These are phyloP conservation scores for Brenthis ino DNA, from an alignment of 2,888 invertebrate genomes.

Conservation along the genomic window DNA sequence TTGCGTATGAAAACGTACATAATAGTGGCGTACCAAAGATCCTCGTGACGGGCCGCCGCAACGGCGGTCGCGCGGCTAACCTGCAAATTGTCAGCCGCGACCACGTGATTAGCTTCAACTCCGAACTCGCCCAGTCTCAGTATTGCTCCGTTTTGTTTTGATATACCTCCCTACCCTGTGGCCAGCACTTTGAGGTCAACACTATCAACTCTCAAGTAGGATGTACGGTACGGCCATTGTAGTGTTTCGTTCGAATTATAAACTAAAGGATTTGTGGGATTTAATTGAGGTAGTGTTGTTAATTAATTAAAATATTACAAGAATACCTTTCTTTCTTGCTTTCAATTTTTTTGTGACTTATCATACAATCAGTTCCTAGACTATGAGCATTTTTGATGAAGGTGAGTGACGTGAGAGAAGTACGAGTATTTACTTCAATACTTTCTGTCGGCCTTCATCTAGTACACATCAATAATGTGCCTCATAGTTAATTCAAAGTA, in stretches of 20 bases:
- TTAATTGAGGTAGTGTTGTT: not conserved
- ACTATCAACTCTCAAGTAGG: constrained; percentile 41
- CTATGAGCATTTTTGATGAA: too few species aligned
- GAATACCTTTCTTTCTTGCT: too few species aligned
- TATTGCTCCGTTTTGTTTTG: constrained; percentile 41
- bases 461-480: too few species aligned
- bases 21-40: constrained; percentile 43
- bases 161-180: constrained; percentile 42
- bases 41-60: constrained; percentile 42
- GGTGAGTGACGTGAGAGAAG: too few species aligned
- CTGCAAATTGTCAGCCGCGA: constrained; percentile 59
- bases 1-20: constrained; percentile 34
- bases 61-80: constrained; percentile 58
- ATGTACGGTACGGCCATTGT: constrained; percentile 20
- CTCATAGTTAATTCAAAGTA: too few species aligned
- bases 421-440: too few species aligned
- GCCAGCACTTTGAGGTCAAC: constrained; percentile 44
- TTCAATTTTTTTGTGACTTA: too few species aligned
- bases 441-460: too few species aligned
- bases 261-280: constrained; percentile 31
- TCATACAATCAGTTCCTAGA: too few species aligned
- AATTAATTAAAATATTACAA: constrained; percentile 5
- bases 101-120: constrained; percentile 61
- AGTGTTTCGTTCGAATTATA: constrained; percentile 26
- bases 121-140: constrained; percentile 32